Base-by-base conservation (phyloP, 2,888 invertebrate genomes). In the Oxyscelio sp. region DNA sequence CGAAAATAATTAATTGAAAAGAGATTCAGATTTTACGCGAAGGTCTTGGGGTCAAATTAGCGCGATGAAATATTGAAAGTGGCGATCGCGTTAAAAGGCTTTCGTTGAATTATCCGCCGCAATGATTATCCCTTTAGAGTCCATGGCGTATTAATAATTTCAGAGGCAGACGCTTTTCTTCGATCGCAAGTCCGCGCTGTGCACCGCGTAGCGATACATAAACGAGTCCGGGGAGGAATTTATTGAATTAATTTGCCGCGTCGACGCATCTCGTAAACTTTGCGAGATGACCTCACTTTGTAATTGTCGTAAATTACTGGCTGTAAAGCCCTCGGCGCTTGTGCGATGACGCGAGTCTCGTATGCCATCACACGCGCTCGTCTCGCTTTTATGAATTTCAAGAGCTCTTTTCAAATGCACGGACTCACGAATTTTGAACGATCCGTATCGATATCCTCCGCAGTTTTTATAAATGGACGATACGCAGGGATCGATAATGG, bases 191-290 rank as follows among this genome's bases (percentile, higher is more conserved):
- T 71, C 71, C 56, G 73, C 61, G 52, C 59, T 52, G 61, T 56
- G 80, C 59, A 71, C 45, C 61, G 74, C 75, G 68, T 56, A 48
- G 78, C 82, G 80, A 80, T 85, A 83, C 73, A 83, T 77, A 77
- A 80, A 73, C 79, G 73, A 83, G 80, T 38, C 73, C 89, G 90
- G 92, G 89, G 91, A 92, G 90, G 92, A 93, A 92, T 92, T 93
- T 93, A 94, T 94, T 94, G 92, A 94, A 94, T 94, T 94, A 94
- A 94, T 93, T 92, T 91, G 93, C 92, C 92, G 90, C 92, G 92
- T 90, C 93, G 92, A 92, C 93, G 93, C 91, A 91, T 93, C 92
- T 93, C 92, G 92, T 92, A 93, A 93, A 92, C 92, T 93, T 90
- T 90, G 90, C 82, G 61, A 90, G 94, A 93, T 94, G 94, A 94